These are phyloP conservation scores for Deroptyus accipitrinus DNA, from an alignment of 2,113 vertebrate genomes.

Conservation along the genomic window DNA sequence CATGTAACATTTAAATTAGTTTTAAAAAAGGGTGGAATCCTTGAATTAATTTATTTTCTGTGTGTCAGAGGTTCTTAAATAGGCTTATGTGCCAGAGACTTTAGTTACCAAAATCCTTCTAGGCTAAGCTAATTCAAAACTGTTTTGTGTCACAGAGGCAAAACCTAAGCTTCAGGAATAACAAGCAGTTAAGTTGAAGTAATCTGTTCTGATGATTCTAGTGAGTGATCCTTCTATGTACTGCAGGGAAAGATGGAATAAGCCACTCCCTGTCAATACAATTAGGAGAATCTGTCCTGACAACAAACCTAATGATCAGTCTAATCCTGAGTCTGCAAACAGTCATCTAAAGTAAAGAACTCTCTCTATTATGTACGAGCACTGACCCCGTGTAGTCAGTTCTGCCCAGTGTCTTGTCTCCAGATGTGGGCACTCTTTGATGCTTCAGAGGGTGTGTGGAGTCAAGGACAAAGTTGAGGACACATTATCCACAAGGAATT, in stretches of 20 bases:
- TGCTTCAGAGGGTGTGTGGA: background rate
- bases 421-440: background rate
- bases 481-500: background rate
- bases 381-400: background rate
- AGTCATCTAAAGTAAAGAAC: background rate
- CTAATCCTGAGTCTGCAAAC: background rate
- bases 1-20: background rate
- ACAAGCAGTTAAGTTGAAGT: background rate
- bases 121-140: background rate
- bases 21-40: background rate
- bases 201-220: background rate
- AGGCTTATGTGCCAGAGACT: background rate
- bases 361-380: background rate
- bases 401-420: background rate
- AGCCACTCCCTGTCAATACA: background rate
- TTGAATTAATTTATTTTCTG: background rate
- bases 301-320: background rate
- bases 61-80: background rate
- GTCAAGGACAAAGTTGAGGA: background rate
- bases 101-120: background rate
- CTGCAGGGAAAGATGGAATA: background rate
- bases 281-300: background rate
- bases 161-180: background rate
- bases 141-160: background rate
- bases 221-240: background rate